Conservation (phyloP, 2,797 vertebrate species). For the Melanotaenia parkinsoni region DNA sequence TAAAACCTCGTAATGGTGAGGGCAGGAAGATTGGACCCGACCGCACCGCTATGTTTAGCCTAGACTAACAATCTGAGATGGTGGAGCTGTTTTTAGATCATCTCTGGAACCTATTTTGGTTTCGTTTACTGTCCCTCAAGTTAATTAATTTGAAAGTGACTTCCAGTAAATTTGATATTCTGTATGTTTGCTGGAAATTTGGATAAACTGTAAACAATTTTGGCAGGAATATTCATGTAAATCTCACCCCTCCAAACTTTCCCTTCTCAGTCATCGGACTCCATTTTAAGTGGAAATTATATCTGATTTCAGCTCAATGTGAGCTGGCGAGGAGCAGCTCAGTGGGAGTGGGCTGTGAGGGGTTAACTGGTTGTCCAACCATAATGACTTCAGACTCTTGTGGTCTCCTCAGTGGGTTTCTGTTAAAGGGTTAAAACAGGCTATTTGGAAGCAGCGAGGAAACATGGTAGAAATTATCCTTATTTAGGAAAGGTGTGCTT, state of each 20-base stretch:
- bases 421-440: conserved; percentile 46
- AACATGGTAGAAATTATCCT: conserved; percentile 58
- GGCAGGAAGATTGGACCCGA: conserved; percentile 42
- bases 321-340: no score
- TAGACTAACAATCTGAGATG: conserved; percentile 35
- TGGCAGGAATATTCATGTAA: no score
- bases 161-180: background rate
- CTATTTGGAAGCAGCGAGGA: conserved; percentile 43
- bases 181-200: no score
- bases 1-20: conserved; percentile 48
- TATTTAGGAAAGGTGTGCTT: conserved; percentile 50
- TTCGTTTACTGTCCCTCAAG: conserved; percentile 9
- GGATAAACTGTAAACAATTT: no score
- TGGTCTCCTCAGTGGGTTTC: conserved; percentile 34
- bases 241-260: no score
- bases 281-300: no score
- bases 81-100: conserved; percentile 31
- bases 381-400: conserved; percentile 37
- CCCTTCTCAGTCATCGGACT: no score
- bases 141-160: conserved; percentile 36
- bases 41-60: conserved; percentile 61
- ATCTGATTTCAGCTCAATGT: background rate
- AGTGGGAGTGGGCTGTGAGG: background rate
- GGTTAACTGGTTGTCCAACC: conserved; percentile 27
- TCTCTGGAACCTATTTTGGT: conserved; percentile 60